Evolutionary conservation across 2,113 vertebrate genomes (phyloP).

Genomic region (Carassius auratus): DNA sequence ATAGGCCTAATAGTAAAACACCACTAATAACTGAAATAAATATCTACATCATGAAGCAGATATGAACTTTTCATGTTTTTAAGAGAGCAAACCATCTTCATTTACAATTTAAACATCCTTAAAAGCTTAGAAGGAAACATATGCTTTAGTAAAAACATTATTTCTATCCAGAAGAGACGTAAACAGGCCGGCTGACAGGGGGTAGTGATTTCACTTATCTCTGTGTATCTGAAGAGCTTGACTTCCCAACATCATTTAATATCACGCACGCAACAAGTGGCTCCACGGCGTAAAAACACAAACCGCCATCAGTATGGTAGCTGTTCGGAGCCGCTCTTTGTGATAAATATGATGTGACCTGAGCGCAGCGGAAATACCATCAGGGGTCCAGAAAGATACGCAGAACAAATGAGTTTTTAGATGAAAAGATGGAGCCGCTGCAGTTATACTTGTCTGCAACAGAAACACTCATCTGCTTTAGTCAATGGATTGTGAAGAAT

Average conservation of each 20-base stretch:
- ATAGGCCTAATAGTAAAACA: neutral
- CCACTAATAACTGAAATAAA: neutral
- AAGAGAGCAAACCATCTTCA: neutral
- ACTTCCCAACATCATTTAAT: neutral
- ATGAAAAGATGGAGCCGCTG: neutral
- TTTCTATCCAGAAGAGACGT: neutral
- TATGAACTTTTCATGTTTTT: neutral
- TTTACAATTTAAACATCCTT: neutral
- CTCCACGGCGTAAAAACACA: neutral
- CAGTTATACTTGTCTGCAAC: neutral
- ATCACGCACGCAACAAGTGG: neutral
- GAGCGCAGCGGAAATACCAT: neutral
- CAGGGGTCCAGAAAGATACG: neutral
- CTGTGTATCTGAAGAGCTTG: neutral
- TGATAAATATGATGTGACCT: conserved; percentile 22
- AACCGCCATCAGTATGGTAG: conserved; percentile 9
- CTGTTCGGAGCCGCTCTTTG: neutral
- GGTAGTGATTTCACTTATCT: conserved; percentile 16
- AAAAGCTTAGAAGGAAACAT: neutral
- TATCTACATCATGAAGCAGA: neutral
- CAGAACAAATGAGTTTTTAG: conserved; percentile 8
- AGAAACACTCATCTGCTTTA: neutral
- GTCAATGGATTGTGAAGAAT: conserved; percentile 14
- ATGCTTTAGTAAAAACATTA: neutral
- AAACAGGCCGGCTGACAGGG: conserved; percentile 12